phyloP scores from a whole-genome alignment of 1,140 invertebrate species.

The Ceratina australensis region DNA sequence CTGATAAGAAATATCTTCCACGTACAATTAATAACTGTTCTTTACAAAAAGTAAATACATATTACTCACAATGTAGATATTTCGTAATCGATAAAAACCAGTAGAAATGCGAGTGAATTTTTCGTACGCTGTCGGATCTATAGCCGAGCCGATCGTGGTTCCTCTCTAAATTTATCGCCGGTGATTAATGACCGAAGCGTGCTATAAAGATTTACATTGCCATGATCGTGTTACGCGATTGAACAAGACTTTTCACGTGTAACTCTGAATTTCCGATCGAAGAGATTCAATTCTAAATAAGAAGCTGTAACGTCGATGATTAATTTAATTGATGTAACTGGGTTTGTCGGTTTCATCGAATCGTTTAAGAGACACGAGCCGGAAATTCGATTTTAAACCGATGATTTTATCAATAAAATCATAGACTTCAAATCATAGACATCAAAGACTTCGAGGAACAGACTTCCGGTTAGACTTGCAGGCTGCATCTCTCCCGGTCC shows the following conservation, averaged over 20 bases:
- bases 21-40: neutral
- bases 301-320: too few relatives aligned
- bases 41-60: too few relatives aligned
- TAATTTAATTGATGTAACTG: too few relatives aligned
- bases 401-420: neutral
- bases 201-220: neutral
- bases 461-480: neutral
- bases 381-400: too few relatives aligned
- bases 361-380: too few relatives aligned
- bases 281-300: too few relatives aligned
- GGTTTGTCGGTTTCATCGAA: too few relatives aligned
- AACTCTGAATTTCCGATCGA: too few relatives aligned
- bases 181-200: conserved; percentile 22
- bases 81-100: neutral
- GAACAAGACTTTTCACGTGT: neutral
- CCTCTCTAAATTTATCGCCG: conserved; percentile 36
- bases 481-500: neutral
- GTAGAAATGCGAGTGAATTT: neutral
- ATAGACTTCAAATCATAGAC: too few relatives aligned
- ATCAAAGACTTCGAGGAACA: too few relatives aligned
- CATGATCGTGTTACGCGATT: neutral
- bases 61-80: neutral
- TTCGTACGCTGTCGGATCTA: conserved; percentile 1
- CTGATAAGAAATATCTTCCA: neutral
- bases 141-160: neutral